These are phyloP conservation scores for Scomber scombrus DNA, from an alignment of 2,113 vertebrate genomes.

Conservation along the genomic window DNA sequence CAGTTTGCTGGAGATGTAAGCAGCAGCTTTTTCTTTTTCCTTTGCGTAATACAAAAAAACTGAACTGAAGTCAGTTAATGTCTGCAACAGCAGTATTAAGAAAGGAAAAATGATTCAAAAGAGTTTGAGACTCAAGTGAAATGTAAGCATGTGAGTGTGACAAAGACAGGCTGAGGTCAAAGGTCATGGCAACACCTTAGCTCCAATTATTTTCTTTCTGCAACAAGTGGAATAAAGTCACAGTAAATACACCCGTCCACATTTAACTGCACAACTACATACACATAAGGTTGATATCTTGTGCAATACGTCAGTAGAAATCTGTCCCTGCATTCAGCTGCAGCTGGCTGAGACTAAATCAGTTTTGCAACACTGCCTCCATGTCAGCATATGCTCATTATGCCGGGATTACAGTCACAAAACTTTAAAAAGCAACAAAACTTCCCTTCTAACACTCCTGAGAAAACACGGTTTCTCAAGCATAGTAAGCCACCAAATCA, in stretches of 20 bases:
- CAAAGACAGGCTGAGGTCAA: slow-evolving; percentile 55
- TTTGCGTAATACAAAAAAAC: neutral
- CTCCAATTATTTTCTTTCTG: slow-evolving; percentile 17
- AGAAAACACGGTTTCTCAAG: slow-evolving; percentile 71
- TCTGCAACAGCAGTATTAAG: neutral
- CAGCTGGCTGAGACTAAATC: slow-evolving; percentile 48
- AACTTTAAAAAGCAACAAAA: slow-evolving; percentile 70
- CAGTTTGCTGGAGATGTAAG: neutral
- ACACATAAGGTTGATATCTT: slow-evolving; percentile 6
- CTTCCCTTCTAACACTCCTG: slow-evolving; percentile 64
- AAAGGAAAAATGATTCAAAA: neutral
- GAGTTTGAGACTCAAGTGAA: slow-evolving; percentile 2
- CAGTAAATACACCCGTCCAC: neutral
- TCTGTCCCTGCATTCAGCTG: slow-evolving; percentile 24
- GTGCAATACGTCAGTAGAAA: slow-evolving; percentile 26
- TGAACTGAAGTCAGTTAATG: neutral
- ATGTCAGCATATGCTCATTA: slow-evolving; percentile 77
- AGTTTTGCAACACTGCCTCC: slow-evolving; percentile 72
- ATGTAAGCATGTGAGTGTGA: slow-evolving; percentile 52
- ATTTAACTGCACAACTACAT: neutral
- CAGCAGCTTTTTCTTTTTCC: neutral
- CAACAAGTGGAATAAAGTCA: slow-evolving; percentile 15
- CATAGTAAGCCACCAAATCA: slow-evolving; percentile 72
- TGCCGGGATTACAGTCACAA: slow-evolving; percentile 78
- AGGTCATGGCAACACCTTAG: slow-evolving; percentile 28